Conservation (phyloP, 2,797 vertebrate species). For the Cryptoblepharus egeriae region DNA sequence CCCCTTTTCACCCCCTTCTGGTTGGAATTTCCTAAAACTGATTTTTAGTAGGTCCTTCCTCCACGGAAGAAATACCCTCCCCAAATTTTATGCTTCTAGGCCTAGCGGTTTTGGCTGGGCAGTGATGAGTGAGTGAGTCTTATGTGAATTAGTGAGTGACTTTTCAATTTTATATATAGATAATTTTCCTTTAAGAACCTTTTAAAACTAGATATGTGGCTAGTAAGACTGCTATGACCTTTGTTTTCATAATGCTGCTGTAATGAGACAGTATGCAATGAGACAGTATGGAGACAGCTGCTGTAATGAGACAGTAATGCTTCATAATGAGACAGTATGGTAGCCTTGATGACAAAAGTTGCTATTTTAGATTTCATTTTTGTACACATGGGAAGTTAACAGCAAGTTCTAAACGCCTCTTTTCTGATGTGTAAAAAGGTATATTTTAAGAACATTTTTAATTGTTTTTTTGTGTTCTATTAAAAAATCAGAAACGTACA, state of each 20-base stretch:
- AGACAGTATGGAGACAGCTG: no score
- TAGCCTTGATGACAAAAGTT: neutral
- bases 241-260: neutral
- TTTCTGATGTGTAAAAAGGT: neutral
- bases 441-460: neutral
- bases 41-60: no score
- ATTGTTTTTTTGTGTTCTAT: neutral
- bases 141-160: no score
- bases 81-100: no score
- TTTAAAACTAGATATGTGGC: slow-evolving; percentile 3
- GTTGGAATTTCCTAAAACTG: no score
- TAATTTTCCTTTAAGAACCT: neutral
- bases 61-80: no score
- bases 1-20: no score
- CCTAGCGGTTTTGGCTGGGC: no score
- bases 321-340: neutral
- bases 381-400: neutral
- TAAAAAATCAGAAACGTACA: neutral
- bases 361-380: neutral
- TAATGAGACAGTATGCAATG: no score
- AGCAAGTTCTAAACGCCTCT: neutral
- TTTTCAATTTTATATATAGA: no score
- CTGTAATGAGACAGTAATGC: no score
- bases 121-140: no score
- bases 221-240: neutral